phyloP scores from a whole-genome alignment of 2,113 vertebrate species.

The Apodemus speciosus region DNA sequence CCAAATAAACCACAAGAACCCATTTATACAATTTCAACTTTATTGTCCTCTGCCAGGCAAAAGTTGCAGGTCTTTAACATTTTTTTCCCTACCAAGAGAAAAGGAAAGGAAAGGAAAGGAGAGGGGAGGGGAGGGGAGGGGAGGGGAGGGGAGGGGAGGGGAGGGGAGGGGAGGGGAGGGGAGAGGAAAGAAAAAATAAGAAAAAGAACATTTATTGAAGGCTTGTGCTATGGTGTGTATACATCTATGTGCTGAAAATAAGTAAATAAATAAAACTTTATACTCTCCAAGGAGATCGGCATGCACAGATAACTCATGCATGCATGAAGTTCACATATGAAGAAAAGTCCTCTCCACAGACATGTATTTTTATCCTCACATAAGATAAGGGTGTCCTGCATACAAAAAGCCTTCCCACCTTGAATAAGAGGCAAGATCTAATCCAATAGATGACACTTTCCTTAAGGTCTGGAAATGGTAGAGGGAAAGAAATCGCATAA shows the following conservation, averaged over 20 bases:
- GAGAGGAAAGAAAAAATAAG: neutral
- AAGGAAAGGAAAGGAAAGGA: neutral
- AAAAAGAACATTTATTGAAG: neutral
- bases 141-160: no score
- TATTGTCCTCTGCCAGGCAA: slow-evolving; percentile 41
- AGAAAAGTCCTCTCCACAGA: neutral
- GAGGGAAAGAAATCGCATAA: neutral
- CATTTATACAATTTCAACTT: slow-evolving; percentile 20
- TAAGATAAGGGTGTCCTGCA: neutral
- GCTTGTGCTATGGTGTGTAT: neutral
- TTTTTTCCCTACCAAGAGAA: neutral
- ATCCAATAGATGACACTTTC: slow-evolving; percentile 4
- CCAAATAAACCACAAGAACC: neutral
- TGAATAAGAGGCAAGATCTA: neutral
- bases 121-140: no score
- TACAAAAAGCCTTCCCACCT: neutral
- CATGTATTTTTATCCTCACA: neutral
- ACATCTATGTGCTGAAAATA: neutral
- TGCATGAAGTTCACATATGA: neutral
- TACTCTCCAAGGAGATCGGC: neutral
- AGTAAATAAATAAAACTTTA: neutral
- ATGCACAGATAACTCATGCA: neutral
- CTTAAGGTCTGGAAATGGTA: neutral
- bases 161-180: no score
- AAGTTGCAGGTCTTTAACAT: neutral